Evolutionary conservation across 1,140 invertebrate species (phyloP).

Genomic region (Macrosteles quadrilineatus): DNA sequence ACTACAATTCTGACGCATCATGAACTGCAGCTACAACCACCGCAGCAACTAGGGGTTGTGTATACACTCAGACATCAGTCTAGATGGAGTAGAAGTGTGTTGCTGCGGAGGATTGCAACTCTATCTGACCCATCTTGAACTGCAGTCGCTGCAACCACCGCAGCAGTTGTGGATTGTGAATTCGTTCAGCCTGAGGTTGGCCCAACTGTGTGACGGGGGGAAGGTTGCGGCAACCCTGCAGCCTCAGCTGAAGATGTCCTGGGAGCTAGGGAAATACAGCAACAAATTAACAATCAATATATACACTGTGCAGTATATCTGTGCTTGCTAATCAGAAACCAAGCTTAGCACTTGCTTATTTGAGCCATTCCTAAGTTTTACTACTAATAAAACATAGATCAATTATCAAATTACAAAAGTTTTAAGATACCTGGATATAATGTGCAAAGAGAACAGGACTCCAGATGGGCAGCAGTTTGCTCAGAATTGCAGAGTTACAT

Average conservation of each 20-base stretch:
- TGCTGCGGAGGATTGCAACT: conserved; percentile 91
- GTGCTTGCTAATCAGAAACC: too few relatives aligned
- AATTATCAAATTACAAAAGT: too few relatives aligned
- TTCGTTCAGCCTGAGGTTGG: conserved; percentile 21
- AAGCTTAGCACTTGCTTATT: too few relatives aligned
- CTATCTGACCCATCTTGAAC: conserved; percentile 98
- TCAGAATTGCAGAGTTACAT: conserved; percentile 90
- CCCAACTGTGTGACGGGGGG: conserved; percentile 52
- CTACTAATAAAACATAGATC: too few relatives aligned
- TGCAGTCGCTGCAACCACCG: conserved; percentile 91
- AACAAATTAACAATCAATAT: conserved; percentile 41
- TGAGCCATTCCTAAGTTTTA: too few relatives aligned
- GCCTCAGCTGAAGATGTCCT: conserved; percentile 83
- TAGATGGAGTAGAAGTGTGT: conserved; percentile 85
- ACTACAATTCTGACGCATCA: too few relatives aligned
- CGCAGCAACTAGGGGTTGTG: too few relatives aligned
- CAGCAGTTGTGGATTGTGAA: conserved; percentile 55
- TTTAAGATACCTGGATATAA: conserved; percentile 66
- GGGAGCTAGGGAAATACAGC: conserved; percentile 72
- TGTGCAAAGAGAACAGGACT: conserved; percentile 90
- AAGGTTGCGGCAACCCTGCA: conserved; percentile 85
- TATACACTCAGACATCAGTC: conserved; percentile 32
- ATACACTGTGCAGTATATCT: too few relatives aligned
- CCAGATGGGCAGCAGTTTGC: conserved; percentile 83
- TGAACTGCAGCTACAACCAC: too few relatives aligned